phyloP scores from a whole-genome alignment of 2,797 vertebrate species.

The Garrulus glandarius region DNA sequence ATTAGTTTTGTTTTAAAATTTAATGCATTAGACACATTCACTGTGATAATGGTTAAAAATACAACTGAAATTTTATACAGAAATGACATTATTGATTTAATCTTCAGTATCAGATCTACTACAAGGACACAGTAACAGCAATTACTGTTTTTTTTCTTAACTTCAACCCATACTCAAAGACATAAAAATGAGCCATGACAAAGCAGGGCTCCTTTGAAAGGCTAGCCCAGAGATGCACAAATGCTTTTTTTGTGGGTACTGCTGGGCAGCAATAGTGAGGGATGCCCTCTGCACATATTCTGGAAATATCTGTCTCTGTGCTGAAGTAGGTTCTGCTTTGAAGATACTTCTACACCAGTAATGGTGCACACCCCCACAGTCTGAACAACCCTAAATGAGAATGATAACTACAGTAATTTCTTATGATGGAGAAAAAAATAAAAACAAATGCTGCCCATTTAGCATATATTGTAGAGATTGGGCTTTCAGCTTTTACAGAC shows the following conservation, averaged over 20 bases:
- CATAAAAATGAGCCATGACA: slow-evolving; percentile 7
- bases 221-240: not conserved
- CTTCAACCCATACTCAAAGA: not conserved
- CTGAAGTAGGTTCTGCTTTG: not conserved
- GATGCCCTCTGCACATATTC: not conserved
- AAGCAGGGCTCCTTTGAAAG: not conserved
- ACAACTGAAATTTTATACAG: slow-evolving; percentile 17
- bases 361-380: not conserved
- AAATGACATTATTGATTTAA: slow-evolving; percentile 48
- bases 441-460: slow-evolving; percentile 26
- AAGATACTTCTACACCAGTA: not conserved
- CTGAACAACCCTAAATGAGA: slow-evolving; percentile 9
- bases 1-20: slow-evolving; percentile 9
- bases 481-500: slow-evolving; percentile 38
- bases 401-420: not conserved
- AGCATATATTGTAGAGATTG: not conserved
- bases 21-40: not conserved
- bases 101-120: slow-evolving; percentile 46
- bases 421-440: not conserved
- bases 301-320: not conserved
- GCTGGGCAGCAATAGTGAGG: not conserved
- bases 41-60: slow-evolving; percentile 1
- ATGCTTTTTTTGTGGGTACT: not conserved
- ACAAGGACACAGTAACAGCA: slow-evolving; percentile 6
- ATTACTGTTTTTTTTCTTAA: not conserved